Evolutionary conservation across 2,888 invertebrate species (phyloP).

Genomic region (Escarpia spicata): DNA sequence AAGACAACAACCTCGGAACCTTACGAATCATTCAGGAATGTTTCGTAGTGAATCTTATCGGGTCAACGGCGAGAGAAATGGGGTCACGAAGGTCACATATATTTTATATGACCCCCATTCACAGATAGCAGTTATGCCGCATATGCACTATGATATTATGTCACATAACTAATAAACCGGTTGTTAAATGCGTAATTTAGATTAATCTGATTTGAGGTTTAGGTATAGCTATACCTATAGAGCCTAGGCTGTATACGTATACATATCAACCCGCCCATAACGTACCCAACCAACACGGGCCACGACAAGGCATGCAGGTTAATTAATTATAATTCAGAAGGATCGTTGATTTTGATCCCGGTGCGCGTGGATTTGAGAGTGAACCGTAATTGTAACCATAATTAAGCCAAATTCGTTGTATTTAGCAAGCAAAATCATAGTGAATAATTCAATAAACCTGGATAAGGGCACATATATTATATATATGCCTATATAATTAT

Average conservation of each 20-base stretch:
- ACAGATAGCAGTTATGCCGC: neutral
- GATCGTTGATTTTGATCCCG: too few species aligned
- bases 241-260: too few species aligned
- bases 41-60: constrained; percentile 13
- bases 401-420: too few species aligned
- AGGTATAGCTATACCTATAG: too few species aligned
- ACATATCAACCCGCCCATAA: too few species aligned
- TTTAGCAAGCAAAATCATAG: too few species aligned
- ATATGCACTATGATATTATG: neutral
- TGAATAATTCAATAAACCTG: too few species aligned
- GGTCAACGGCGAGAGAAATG: constrained; percentile 1
- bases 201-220: too few species aligned
- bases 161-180: neutral
- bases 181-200: neutral
- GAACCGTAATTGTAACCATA: neutral
- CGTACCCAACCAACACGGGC: too few species aligned
- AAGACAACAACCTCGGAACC: constrained; percentile 13
- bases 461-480: too few species aligned
- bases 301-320: too few species aligned
- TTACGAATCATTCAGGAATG: constrained; percentile 16
- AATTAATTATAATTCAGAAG: too few species aligned
- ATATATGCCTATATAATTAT: neutral
- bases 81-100: neutral
- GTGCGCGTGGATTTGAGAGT: neutral
- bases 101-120: neutral